Evolutionary conservation across 1,140 invertebrate species (phyloP).

Genomic region (Trichogramma pretiosum): DNA sequence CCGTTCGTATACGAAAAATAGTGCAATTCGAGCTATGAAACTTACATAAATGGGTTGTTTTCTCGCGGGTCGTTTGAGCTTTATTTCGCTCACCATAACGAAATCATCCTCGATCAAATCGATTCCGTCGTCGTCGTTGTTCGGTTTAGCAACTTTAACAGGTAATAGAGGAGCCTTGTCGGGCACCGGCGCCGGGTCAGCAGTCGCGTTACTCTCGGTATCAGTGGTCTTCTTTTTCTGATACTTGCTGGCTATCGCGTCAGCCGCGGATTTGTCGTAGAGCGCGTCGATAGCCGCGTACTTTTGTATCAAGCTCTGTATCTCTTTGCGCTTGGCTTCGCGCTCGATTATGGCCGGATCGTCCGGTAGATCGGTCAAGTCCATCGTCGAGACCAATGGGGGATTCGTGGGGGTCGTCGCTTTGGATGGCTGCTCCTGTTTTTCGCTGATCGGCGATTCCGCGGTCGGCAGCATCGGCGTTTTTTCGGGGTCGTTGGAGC

Average conservation of each 20-base stretch:
- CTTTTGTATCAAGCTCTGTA: constrained; percentile 68
- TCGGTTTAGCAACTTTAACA: not conserved
- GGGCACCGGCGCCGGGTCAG: not conserved
- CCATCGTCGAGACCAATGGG: constrained; percentile 40
- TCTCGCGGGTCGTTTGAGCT: too few species aligned
- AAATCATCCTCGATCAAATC: constrained; percentile 14
- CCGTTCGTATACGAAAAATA: too few species aligned
- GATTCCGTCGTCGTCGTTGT: not conserved
- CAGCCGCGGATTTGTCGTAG: constrained; percentile 26
- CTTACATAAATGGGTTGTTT: too few species aligned
- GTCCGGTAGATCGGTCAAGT: constrained; percentile 42
- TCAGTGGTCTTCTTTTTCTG: constrained; percentile 25
- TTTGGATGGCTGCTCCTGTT: too few species aligned
- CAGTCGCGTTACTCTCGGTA: not conserved
- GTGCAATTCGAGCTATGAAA: too few species aligned
- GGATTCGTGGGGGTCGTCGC: constrained; percentile 21
- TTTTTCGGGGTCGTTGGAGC: not conserved
- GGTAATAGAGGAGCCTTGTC: not conserved
- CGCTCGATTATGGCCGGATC: constrained; percentile 56
- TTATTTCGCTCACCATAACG: constrained; percentile 5
- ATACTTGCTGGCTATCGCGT: constrained; percentile 44
- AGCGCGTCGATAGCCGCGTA: constrained; percentile 64
- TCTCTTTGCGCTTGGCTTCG: constrained; percentile 68
- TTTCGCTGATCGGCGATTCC: not conserved
- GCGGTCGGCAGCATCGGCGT: constrained; percentile 2